Conservation (phyloP, 1,140 invertebrate species). For the Drosophila grimshawi region DNA sequence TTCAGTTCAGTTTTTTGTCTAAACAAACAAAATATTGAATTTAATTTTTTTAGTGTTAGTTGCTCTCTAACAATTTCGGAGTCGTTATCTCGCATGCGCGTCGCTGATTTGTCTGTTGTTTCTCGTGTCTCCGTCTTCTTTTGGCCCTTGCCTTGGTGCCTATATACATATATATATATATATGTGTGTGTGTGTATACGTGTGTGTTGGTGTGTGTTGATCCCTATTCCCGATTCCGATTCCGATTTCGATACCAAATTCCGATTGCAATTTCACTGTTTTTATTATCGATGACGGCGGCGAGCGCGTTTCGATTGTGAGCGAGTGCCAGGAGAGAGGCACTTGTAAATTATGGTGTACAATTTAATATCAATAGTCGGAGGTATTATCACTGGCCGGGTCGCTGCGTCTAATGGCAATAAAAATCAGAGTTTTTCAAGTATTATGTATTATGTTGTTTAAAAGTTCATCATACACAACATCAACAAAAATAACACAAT, state of each 20-base stretch:
- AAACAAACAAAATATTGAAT: conserved; percentile 84
- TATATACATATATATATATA: neutral
- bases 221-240: conserved; percentile 5
- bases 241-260: neutral
- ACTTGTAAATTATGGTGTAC: conserved; percentile 57
- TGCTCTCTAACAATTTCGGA: conserved; percentile 84
- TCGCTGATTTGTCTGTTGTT: conserved; percentile 50
- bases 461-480: conserved; percentile 61
- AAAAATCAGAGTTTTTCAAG: conserved; percentile 60
- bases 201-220: conserved; percentile 14
- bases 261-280: neutral
- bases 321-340: conserved; percentile 18
- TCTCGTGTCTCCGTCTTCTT: conserved; percentile 18
- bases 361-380: conserved; percentile 45
- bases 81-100: conserved; percentile 84
- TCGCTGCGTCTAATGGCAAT: conserved; percentile 53
- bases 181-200: conserved; percentile 1
- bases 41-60: conserved; percentile 84
- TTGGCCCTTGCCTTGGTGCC: conserved; percentile 10
- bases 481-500: conserved; percentile 16
- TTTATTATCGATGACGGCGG: neutral
- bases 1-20: conserved; percentile 78
- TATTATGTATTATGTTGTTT: conserved; percentile 56
- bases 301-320: conserved; percentile 13
- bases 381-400: conserved; percentile 43